Conservation (phyloP, 2,113 vertebrate genomes). For the Callopanchax toddi region DNA sequence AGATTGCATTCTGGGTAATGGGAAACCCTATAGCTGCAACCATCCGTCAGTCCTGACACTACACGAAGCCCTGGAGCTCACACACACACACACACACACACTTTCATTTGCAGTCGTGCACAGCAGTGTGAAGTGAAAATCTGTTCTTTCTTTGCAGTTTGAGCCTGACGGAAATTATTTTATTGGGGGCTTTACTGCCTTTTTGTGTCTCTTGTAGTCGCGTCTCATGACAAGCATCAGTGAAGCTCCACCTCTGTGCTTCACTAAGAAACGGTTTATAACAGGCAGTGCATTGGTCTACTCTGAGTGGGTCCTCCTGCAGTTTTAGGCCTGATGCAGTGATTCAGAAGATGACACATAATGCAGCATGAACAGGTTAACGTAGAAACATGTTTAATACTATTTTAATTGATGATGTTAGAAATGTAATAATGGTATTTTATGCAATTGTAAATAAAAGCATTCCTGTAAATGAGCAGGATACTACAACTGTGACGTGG, state of each 20-base stretch:
- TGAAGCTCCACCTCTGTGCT: conserved; percentile 12
- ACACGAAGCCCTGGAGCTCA: conserved; percentile 10
- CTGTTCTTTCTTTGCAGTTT: conserved; percentile 2
- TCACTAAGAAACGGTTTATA: conserved; percentile 32
- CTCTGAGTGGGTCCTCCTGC: background rate
- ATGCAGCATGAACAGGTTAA: background rate
- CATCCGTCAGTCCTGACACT: conserved; percentile 58
- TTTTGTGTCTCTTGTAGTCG: conserved; percentile 24
- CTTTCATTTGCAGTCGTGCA: background rate
- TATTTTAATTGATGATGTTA: too few relatives aligned
- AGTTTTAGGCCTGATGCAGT: background rate
- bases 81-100: background rate
- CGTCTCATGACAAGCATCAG: conserved; percentile 41
- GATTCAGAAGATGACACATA: background rate
- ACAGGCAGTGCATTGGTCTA: conserved; percentile 26
- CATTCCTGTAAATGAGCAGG: too few relatives aligned
- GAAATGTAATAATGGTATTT: too few relatives aligned
- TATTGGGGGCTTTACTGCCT: conserved; percentile 35
- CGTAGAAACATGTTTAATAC: too few relatives aligned
- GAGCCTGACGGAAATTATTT: conserved; percentile 40
- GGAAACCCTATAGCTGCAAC: conserved; percentile 48
- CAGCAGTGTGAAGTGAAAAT: background rate
- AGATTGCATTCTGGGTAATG: conserved; percentile 66
- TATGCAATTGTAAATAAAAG: too few relatives aligned
- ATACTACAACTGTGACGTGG: too few relatives aligned